Percentiles rank a stretch among this genome's conserved stretches.
These are phyloP conservation scores for Bucorvus abyssinicus DNA, from an alignment of 2,797 vertebrate genomes.

Conservation along the genomic window DNA sequence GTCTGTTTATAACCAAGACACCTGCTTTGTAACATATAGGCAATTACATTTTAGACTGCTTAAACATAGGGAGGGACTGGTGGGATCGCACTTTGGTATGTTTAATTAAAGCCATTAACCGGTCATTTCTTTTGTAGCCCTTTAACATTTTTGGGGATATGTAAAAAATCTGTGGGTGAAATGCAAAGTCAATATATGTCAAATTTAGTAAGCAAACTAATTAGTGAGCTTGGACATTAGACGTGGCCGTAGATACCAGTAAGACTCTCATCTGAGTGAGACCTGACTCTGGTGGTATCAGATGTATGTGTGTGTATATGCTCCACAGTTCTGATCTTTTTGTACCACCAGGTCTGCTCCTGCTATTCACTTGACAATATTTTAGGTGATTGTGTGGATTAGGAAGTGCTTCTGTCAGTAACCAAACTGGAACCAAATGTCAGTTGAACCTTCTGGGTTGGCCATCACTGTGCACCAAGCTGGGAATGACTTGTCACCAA, in stretches of 20 bases:
- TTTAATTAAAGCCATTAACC: not conserved
- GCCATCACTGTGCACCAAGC: not conserved
- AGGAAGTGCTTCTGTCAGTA: not conserved
- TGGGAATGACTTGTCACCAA: not conserved
- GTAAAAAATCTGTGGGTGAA: not conserved
- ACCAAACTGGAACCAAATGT: not conserved
- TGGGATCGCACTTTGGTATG: not conserved
- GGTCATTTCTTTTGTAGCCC: not conserved
- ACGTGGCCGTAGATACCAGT: accelerated
- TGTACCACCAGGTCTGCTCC: not conserved
- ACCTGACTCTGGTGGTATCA: not conserved
- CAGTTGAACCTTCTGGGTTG: not conserved
- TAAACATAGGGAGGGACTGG: not conserved
- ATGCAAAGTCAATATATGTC: not conserved
- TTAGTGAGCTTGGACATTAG: not conserved
- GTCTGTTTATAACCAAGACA: not conserved
- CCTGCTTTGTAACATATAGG: not conserved
- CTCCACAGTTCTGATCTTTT: not conserved
- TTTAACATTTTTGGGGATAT: not conserved
- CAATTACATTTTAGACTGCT: not conserved
- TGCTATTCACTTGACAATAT: not conserved
- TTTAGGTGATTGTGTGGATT: not conserved
- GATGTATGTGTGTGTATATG: accelerated
- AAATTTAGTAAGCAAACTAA: not conserved
- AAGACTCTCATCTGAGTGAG: not conserved